Evolutionary conservation across 2,113 vertebrate genomes (phyloP).

Genomic region (Pelvicachromis taeniatus): DNA sequence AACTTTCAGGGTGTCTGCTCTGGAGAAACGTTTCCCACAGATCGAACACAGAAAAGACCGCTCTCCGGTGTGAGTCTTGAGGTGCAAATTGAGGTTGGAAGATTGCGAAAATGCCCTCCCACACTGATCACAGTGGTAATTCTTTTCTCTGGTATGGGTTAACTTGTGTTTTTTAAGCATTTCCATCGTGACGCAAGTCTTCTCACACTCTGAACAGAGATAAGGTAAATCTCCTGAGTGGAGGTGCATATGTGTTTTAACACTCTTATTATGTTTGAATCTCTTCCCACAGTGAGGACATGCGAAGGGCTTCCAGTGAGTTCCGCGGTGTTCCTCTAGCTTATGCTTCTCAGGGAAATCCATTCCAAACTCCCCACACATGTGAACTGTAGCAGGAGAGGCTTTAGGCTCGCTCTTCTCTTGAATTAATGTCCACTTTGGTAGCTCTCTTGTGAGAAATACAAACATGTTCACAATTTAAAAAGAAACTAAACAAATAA

Average conservation of each 20-base stretch:
- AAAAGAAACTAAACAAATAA: background rate
- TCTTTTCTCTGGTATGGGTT: conserved; percentile 1
- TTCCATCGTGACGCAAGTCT: background rate
- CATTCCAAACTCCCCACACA: conserved; percentile 45
- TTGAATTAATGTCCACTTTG: conserved; percentile 18
- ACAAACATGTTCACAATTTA: background rate
- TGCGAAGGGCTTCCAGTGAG: conserved; percentile 26
- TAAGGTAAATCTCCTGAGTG: conserved; percentile 24
- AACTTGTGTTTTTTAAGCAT: conserved; percentile 11
- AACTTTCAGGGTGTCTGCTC: conserved; percentile 6
- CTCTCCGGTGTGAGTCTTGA: conserved; percentile 26
- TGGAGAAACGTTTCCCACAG: conserved; percentile 41
- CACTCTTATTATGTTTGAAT: conserved; percentile 49
- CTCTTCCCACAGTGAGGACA: conserved; percentile 65
- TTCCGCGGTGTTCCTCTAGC: conserved; percentile 19
- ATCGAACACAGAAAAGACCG: conserved; percentile 20
- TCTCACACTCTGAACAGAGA: conserved; percentile 29
- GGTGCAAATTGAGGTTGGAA: conserved; percentile 16
- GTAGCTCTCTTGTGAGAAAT: conserved; percentile 2
- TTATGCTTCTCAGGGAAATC: conserved; percentile 28
- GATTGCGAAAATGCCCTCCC: conserved; percentile 19
- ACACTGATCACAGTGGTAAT: conserved; percentile 30
- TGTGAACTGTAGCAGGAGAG: background rate
- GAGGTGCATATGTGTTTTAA: conserved; percentile 34
- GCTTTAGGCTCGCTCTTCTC: background rate